phyloP scores from a whole-genome alignment of 2,888 invertebrate genomes.

The Chymomyza amoena region DNA sequence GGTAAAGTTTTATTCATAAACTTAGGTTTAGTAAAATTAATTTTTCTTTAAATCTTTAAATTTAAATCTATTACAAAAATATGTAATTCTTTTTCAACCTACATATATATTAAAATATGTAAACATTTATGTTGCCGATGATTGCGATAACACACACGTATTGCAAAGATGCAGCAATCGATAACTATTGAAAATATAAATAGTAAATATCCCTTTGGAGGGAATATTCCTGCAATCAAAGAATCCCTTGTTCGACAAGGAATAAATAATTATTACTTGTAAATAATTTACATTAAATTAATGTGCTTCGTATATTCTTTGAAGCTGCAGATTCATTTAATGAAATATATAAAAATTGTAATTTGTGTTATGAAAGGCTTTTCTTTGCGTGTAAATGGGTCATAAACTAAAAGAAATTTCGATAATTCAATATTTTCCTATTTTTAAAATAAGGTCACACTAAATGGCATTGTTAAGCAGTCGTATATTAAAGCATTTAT shows the following conservation, averaged over 20 bases:
- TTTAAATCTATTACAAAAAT: neutral
- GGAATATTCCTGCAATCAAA: no score
- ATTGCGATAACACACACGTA: neutral
- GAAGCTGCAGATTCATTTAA: no score
- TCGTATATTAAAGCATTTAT: neutral
- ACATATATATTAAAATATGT: no score
- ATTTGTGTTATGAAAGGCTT: neutral
- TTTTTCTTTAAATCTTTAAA: no score
- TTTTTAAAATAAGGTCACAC: neutral
- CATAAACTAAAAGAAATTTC: neutral
- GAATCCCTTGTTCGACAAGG: no score
- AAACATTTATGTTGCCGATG: neutral
- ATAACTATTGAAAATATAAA: no score
- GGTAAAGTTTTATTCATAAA: neutral
- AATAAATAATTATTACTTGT: no score
- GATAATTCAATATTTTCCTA: neutral
- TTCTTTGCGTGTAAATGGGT: neutral
- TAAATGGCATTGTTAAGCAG: neutral
- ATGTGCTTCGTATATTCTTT: no score
- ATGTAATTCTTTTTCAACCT: neutral
- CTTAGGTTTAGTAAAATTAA: neutral
- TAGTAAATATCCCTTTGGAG: no score
- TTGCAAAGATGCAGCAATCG: no score
- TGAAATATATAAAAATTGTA: no score
- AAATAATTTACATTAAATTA: no score